These are phyloP conservation scores for Cepphus grylle DNA, from an alignment of 2,113 vertebrate species.

Conservation along the genomic window DNA sequence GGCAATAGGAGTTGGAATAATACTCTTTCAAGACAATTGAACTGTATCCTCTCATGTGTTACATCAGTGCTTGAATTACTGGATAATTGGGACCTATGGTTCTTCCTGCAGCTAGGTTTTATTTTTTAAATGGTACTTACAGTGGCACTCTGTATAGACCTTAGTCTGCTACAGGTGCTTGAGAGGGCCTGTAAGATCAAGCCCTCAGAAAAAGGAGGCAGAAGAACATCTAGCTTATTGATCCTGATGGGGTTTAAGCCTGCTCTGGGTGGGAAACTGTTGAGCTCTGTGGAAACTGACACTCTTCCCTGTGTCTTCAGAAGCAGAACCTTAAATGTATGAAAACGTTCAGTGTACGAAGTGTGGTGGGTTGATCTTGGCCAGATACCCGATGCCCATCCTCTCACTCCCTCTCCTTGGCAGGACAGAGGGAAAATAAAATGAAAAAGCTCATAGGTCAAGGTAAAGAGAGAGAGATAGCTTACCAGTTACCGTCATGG, in stretches of 20 bases:
- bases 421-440: not conserved
- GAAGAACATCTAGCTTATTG: not conserved
- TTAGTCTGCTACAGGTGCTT: not conserved
- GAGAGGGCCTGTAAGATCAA: not conserved
- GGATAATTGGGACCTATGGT: not conserved
- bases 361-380: not conserved
- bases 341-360: not conserved
- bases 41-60: not conserved
- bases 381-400: not conserved
- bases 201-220: not conserved
- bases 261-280: not conserved
- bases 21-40: not conserved
- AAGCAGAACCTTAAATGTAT: not conserved
- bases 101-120: not conserved
- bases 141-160: not conserved
- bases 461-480: not conserved
- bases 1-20: not conserved
- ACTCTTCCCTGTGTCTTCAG: not conserved
- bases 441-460: not conserved
- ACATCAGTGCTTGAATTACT: not conserved
- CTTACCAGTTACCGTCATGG: not conserved
- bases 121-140: slow-evolving; percentile 6
- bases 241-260: not conserved
- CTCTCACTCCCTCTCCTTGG: not conserved
- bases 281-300: not conserved